A percentile compares a stretch with the other conserved stretches of the same genome.
phyloP scores from a whole-genome alignment of 2,888 invertebrate species.

The Ennomos fuscantarius region DNA sequence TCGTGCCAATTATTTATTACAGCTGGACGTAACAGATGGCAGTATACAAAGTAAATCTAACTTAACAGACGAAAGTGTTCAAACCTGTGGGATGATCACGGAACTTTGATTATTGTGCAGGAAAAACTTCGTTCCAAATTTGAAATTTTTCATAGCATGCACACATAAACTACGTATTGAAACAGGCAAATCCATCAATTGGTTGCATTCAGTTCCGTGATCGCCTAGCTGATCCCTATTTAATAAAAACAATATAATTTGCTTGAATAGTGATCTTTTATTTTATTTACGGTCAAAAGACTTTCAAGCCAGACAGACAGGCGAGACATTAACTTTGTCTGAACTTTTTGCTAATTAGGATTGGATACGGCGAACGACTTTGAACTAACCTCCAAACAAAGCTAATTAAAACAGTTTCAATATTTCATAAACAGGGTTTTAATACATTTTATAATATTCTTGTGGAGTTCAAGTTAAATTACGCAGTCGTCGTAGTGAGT shows the following conservation, averaged over 20 bases:
- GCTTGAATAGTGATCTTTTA: too few species aligned
- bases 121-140: too few species aligned
- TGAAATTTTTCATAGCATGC: too few species aligned
- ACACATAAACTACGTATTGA: too few species aligned
- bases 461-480: constrained; percentile 15
- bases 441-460: constrained; percentile 21
- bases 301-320: constrained; percentile 39
- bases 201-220: too few species aligned
- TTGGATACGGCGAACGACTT: constrained; percentile 4
- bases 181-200: too few species aligned
- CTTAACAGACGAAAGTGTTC: constrained; percentile 32
- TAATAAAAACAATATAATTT: too few species aligned
- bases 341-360: constrained; percentile 42
- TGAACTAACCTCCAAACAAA: constrained; percentile 6
- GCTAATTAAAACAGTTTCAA: constrained; percentile 8
- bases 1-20: constrained; percentile 34
- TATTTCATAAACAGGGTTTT: constrained; percentile 5
- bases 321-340: constrained; percentile 35
- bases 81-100: constrained; percentile 12
- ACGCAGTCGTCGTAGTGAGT: too few species aligned
- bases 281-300: constrained; percentile 5
- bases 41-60: constrained; percentile 39
- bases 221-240: too few species aligned
- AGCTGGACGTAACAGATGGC: constrained; percentile 31
- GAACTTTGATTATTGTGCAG: too few species aligned